Conservation (phyloP, 1,140 invertebrate species). For the Varroa destructor region DNA sequence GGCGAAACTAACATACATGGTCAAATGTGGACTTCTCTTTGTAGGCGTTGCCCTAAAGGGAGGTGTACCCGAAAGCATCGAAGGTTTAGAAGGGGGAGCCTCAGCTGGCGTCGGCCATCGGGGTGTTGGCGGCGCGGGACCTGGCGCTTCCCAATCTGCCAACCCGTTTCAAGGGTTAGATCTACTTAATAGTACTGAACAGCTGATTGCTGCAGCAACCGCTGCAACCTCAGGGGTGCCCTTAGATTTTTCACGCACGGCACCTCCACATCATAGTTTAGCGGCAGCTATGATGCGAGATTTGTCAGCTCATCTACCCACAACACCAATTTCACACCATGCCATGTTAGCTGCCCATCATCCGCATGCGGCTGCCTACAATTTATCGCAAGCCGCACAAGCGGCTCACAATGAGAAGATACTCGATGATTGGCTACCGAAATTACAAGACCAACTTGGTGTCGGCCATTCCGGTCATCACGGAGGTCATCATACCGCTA, state of each 20-base stretch:
- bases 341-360: slow-evolving; percentile 1
- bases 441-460: slow-evolving; percentile 3
- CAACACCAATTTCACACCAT: slow-evolving; percentile 14
- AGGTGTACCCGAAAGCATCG: too few relatives aligned
- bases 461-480: background rate
- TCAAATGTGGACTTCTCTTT: too few relatives aligned
- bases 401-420: slow-evolving; percentile 10
- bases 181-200: background rate
- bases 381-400: background rate
- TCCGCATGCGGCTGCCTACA: slow-evolving; percentile 1
- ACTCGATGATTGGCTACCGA: slow-evolving; percentile 25
- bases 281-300: slow-evolving; percentile 24
- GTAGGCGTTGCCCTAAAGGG: too few relatives aligned
- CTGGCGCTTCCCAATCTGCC: background rate
- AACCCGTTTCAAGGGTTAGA: slow-evolving; percentile 4
- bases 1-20: too few relatives aligned
- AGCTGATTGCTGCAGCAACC: slow-evolving; percentile 1
- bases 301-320: slow-evolving; percentile 6
- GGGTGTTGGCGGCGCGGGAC: too few relatives aligned
- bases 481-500: too few relatives aligned
- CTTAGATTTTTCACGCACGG: slow-evolving; percentile 11
- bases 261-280: background rate
- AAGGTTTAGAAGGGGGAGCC: too few relatives aligned
- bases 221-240: slow-evolving; percentile 17
- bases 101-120: too few relatives aligned